Base-by-base conservation (phyloP, 1,140 invertebrate genomes). In the Caerostris extrusa region DNA sequence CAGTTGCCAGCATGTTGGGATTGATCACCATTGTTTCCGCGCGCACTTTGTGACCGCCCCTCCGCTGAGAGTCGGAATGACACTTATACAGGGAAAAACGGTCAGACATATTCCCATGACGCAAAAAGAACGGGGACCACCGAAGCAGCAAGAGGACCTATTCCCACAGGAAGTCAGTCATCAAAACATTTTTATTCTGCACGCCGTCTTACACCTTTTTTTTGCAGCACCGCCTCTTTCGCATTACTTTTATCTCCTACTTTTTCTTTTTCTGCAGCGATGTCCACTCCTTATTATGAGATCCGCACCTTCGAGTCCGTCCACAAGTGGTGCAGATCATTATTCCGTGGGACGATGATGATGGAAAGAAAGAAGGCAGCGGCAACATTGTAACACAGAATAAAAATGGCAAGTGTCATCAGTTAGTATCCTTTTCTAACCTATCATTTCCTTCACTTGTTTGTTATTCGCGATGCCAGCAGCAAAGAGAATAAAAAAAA, bases 161-260 rank as follows among this genome's bases (percentile, higher is more conserved):
- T 91, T 91, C 90, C 90, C 90, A 86, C 91, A 92, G 91, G 91
- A 92, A 92, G 77, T 92, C 91, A 8, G 19, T 69, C 82, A 92
- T 92, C 82, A 86, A 86, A 53, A 82, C 34, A 85, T 61, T 83
- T 83, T 91, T 53, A 71, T 69, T 71, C 64, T 57, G 8, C 17
- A 7, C 64, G 61, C n/a, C 56, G 58, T 55, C 50, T 89, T 55
- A 71, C 87, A 89, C 87, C 87, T 89, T 71, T 69, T 50, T 71
- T 69, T 50, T 71, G 34, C 64, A 19, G n/a, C 34, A 7, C 87
- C 60, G 34, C 34, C 10, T 57, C 58, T 87, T 85, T 17, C 34
- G 34, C 61, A 67, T 67, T 67, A 67, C 34, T 77, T 12, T 50
- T 14, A 7, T 50, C 53, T 12, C 10, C 71, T 53, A 50, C 50